Base-by-base conservation (phyloP, 2,113 vertebrate species). In the Pimephales promelas region DNA sequence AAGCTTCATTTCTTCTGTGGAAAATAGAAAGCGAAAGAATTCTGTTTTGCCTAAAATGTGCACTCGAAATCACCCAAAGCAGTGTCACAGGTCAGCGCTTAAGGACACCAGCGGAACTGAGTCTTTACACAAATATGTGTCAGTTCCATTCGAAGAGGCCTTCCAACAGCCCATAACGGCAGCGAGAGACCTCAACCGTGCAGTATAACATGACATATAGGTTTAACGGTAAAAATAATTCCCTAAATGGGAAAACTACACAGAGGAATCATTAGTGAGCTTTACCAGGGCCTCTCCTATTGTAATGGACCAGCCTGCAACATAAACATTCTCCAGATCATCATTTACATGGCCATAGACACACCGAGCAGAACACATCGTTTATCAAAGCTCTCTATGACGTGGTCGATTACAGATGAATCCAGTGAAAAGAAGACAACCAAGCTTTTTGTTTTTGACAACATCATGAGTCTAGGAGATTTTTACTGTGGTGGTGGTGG, bases 71-170 rank as follows among this genome's bases (percentile, higher is more conserved):
- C 68, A 79, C 56, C 82, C 79, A 5, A 61, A 64, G 70, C n/a
- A 16, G 61, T 70, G 59, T 85, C 57, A 88, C 83, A 82, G 83
- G 79, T 87, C 86, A 87, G 68, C 62, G 72, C 26, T 83, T 40
- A 85, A 81, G 72, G 72, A 31, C 68, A 82, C 24, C 72, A 56
- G 45, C 72, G 16, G 45, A 72, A 62, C 49, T 43, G 77, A 57
- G 70, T 31, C 70, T 68, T 83, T 47, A 84, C 34, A 31, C 45
- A 82, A 54, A 52, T 57, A 57, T 75, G 74, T 56, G 49, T 75
- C 78, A 66, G 49, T 43, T 70, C 11, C 76, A 66, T 62, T 57
- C 40, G 22, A 54, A 75, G 11, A 61, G n/a, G 40, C 24, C 85
- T 26, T 61, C 24, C 10, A 66, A 52, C 45, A 66, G 9, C 61